Evolutionary conservation across 2,113 vertebrate species (phyloP).

Genomic region (Gambusia holbrooki): DNA sequence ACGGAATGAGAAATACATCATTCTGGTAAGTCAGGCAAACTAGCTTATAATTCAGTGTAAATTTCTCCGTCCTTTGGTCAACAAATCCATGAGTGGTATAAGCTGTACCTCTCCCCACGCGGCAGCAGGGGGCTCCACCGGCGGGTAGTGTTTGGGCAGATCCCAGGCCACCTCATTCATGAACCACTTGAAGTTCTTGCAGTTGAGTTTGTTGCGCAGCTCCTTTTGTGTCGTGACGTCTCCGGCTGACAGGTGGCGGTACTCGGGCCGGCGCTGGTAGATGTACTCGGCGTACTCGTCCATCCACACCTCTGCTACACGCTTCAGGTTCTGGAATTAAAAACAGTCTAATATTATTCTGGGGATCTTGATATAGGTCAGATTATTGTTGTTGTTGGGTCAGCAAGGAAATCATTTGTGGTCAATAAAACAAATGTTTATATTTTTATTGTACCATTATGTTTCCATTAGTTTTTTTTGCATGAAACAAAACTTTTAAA

Average conservation of each 20-base stretch:
- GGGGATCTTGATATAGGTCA: background rate
- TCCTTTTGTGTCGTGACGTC: slow-evolving; percentile 90
- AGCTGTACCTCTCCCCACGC: slow-evolving; percentile 92
- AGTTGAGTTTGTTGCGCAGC: slow-evolving; percentile 86
- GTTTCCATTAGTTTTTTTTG: too few relatives aligned
- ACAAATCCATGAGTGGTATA: background rate
- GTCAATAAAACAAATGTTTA: too few relatives aligned
- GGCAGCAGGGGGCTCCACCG: slow-evolving; percentile 92
- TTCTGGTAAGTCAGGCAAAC: too few relatives aligned
- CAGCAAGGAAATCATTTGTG: too few relatives aligned
- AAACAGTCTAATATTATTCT: background rate
- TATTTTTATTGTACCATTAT: too few relatives aligned
- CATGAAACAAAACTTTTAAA: too few relatives aligned
- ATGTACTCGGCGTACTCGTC: slow-evolving; percentile 95
- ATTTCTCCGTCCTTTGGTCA: too few relatives aligned
- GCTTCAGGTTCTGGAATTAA: slow-evolving; percentile 89
- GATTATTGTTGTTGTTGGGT: too few relatives aligned
- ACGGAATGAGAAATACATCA: too few relatives aligned
- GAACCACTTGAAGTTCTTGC: slow-evolving; percentile 95
- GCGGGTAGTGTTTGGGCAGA: slow-evolving; percentile 92
- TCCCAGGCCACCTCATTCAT: slow-evolving; percentile 97
- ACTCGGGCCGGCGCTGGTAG: slow-evolving; percentile 95
- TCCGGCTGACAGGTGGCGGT: slow-evolving; percentile 93
- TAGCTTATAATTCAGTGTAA: too few relatives aligned
- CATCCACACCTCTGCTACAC: slow-evolving; percentile 99